Conservation (phyloP, 2,888 invertebrate species). For the Selenia dentaria region DNA sequence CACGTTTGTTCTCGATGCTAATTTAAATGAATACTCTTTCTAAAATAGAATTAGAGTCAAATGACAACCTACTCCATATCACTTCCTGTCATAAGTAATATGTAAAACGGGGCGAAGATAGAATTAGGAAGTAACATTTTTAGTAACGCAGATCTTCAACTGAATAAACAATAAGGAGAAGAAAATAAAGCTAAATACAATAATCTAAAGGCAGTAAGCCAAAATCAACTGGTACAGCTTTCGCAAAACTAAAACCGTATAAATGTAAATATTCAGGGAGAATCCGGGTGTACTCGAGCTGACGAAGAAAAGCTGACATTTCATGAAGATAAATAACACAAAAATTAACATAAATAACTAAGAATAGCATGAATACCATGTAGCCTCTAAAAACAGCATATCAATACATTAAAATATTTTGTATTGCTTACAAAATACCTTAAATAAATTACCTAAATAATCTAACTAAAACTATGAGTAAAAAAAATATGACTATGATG, state of each 20-base stretch:
- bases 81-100: constrained; percentile 8
- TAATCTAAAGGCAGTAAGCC: constrained; percentile 47
- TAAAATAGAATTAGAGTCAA: neutral
- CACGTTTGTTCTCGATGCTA: neutral
- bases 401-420: too few species aligned
- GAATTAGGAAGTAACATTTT: constrained; percentile 12
- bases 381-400: too few species aligned
- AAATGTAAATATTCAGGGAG: constrained; percentile 43
- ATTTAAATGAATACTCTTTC: neutral
- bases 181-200: constrained; percentile 38
- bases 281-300: constrained; percentile 1
- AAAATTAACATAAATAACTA: constrained; percentile 2
- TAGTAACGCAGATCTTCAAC: constrained; percentile 29
- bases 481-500: too few species aligned
- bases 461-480: too few species aligned
- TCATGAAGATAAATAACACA: constrained; percentile 1
- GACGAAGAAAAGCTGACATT: constrained; percentile 1
- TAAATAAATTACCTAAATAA: too few species aligned
- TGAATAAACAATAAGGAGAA: constrained; percentile 42
- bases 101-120: constrained; percentile 9
- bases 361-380: too few species aligned
- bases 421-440: too few species aligned
- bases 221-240: constrained; percentile 46
- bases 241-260: constrained; percentile 41
- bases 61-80: neutral